Percentiles rank a stretch among this genome's conserved stretches.
These are phyloP conservation scores for Arvicola amphibius DNA, from an alignment of 2,797 vertebrate species.

Conservation along the genomic window DNA sequence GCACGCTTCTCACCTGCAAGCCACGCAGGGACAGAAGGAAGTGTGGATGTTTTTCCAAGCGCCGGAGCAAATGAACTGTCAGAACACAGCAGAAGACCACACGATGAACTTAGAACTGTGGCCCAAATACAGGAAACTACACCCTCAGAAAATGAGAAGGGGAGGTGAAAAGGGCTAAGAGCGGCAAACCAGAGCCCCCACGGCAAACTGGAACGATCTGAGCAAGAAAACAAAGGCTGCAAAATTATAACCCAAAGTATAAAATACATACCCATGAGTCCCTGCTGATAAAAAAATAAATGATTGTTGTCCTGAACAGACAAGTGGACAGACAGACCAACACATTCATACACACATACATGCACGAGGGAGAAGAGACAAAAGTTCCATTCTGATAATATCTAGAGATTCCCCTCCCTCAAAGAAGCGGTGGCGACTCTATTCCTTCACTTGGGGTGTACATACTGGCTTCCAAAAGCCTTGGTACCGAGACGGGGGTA, in stretches of 20 bases:
- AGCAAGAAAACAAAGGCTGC: not conserved
- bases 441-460: constrained; percentile 3
- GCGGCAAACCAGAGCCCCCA: not conserved
- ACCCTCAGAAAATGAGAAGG: not conserved
- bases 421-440: not conserved
- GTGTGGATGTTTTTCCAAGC: not conserved
- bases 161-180: not conserved
- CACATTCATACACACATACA: not conserved
- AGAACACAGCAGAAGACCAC: not conserved
- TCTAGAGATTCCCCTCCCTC: not conserved
- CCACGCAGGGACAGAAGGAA: not conserved
- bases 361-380: not conserved
- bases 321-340: not conserved
- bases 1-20: constrained; percentile 31
- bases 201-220: constrained; percentile 4
- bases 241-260: not conserved
- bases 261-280: constrained; percentile 32
- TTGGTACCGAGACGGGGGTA: not conserved
- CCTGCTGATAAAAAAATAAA: constrained; percentile 1
- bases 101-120: not conserved
- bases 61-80: not conserved
- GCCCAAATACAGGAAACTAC: not conserved
- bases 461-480: constrained; percentile 28
- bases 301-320: not conserved
- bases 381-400: constrained; percentile 1